Base-by-base conservation (phyloP, 2,113 vertebrate genomes). In the Sinocyclocheilus grahami region DNA sequence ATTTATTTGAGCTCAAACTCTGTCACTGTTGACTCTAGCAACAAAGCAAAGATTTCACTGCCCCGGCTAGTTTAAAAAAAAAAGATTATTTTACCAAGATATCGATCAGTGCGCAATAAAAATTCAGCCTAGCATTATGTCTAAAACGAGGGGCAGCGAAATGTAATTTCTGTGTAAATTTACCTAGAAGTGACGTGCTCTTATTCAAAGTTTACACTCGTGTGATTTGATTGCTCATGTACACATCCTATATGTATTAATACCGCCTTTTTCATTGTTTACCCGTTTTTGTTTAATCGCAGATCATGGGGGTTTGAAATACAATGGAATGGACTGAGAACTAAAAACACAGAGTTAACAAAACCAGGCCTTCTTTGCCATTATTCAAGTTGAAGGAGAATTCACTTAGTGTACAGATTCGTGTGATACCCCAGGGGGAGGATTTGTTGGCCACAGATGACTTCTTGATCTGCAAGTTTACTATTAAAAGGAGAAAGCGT, bases 41-140 rank as follows among this genome's bases (percentile, higher is more conserved):
- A 97, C 97, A 99, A 99, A 98, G 98, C 98, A 99, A 99, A 99
- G 98, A 99, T 99, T 99, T 98, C 96, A 95, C 96, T 96, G 96
- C 96, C 96, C 96, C 96, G 95, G 96, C 96, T 96, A 97, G 97
- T 98, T 97, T 95, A 95, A 95, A 93, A 95, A 91, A 91, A 7
- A 42, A 7, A 2, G 97, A 98, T 98, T 97, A 98, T 99, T 99
- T 99, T 98, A 98, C 97, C 95, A 95, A 97, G 98, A 99, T 99
- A 99, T 99, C 96, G 97, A 99, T 99, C 97, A 97, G 96, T 93
- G 95, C 94, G 93, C 93, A 96, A 97, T 96, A 97, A 97, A 95
- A 98, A 98, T 96, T 96, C 96, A 96, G 95, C 96, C 96, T 96
- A 96, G 94, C 95, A 96, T 97, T 96, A 97, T 96, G 96, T 96